Base-by-base conservation (phyloP, 37 sponge, comb jelly and placozoan genomes). In the Eunapius fragilis region DNA sequence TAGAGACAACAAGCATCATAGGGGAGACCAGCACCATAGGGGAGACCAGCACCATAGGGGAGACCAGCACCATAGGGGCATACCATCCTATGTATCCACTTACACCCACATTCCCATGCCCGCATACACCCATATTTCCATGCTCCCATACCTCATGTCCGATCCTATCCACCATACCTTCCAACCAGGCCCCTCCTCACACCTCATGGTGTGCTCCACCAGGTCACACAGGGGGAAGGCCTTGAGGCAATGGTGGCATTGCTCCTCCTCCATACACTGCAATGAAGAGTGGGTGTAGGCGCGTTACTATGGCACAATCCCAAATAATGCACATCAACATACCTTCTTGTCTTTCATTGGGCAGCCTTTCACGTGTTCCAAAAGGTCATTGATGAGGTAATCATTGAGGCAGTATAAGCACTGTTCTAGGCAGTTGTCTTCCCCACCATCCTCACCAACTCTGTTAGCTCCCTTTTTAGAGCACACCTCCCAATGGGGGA, bases 401-500 rank as follows among this genome's bases (percentile, higher is more conserved):
- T 87, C 88, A 74, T 84, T 45, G 68, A 91, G 71, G 68, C 92
- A 91, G 76, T 80, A 49, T 0, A 36, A 24, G 71, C 91, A 91
- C 36, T 85, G 91, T 47, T 91, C 91, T 50, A 86, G 30, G 0
- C 86, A 83, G 68, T 24, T 30, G 13, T 17, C 68, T 38, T 3
- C 67, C 3, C 31, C 76, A 35, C 70, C 33, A 70, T 41, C 41
- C 41, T 41, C 41, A 41, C 41, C 41, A 41, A 6, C 41, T 6
- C 41, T 41, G 41, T 41, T 41, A 2, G 74, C 19, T 70, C 32
- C 41, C 74, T 71, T 17, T 37, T 30, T 37, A 34, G 79, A 69
- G 45, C 82, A 87, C 22, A 67, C 13, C 23, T 32, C 45, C 38
- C 71, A 70, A 73, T 87, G 88, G 3, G 35, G 68, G 17, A 87